Base-by-base conservation (phyloP, 2,113 vertebrate genomes). In the Acrocephalus kingi region DNA sequence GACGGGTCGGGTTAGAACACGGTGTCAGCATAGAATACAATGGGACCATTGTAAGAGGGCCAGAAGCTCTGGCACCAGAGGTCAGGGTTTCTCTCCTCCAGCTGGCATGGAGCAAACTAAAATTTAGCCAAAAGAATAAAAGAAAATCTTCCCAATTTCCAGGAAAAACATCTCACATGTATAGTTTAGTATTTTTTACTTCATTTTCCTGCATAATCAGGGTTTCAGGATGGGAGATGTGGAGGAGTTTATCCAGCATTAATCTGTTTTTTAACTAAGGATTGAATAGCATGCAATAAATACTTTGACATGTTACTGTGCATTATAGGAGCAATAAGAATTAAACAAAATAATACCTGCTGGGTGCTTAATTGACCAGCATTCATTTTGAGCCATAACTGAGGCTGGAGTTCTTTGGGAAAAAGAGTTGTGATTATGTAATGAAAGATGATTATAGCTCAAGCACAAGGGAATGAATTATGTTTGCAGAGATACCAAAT, bases 1-100 rank as follows among this genome's bases (percentile, higher is more conserved):
- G 48, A 14, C 2, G 0, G 30, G 7, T 23, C 0, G 0, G 16
- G 10, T 12, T 49, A 67, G 59, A 54, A 7, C 33, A 16, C 2
- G 2, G 4, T 20, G 28, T 24, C 13, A n/a, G 30, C 30, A 20
- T 1, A 19, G 31, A 19, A 43, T 51, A 37, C 67, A 35, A 1
- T 14, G 63, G 30, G 7, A 41, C 33, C 16, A 5, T 3, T 52
- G 23, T 23, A 24, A 46, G 27, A 8, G 56, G 24, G 28, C 25
- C 19, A 23, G 39, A 12, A 83, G 54, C n/a, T 64, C 61, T 73
- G 35, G 22, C 33, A n/a, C 39, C 33, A 58, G 28, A 59, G 27
- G 49, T 74, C 16, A 41, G 28, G 15, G 21, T 45, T 73, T 48
- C 15, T 82, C 13, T 64, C 48, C 21, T 17, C 59, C 55, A 61